Evolutionary conservation across 1,140 invertebrate species (phyloP).

Genomic region (Trichonephila clavipes): DNA sequence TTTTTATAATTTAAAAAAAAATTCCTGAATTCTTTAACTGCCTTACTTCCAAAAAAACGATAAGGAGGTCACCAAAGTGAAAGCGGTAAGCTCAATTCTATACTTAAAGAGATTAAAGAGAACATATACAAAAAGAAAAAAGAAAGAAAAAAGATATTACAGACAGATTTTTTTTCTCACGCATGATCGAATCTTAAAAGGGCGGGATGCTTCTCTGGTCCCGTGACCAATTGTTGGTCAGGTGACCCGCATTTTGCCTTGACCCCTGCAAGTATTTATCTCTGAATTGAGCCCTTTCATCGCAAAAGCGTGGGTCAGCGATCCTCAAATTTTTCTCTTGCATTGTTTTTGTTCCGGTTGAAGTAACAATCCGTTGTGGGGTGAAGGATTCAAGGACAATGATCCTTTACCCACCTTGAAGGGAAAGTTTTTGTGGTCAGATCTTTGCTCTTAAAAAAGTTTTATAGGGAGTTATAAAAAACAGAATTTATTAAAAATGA

Average conservation of each 20-base stretch:
- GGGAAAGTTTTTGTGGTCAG: too few relatives aligned
- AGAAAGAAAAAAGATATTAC: too few relatives aligned
- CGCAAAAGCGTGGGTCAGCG: not conserved
- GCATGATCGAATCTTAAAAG: not conserved
- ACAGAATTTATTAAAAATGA: too few relatives aligned
- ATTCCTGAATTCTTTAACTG: too few relatives aligned
- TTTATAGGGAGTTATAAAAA: too few relatives aligned
- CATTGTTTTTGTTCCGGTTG: constrained; percentile 21
- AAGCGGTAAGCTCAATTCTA: too few relatives aligned
- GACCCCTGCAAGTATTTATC: not conserved
- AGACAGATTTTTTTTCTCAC: not conserved
- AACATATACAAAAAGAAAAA: not conserved
- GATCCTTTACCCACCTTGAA: not conserved
- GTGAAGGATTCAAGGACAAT: not conserved
- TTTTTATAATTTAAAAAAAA: too few relatives aligned
- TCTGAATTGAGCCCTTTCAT: not conserved
- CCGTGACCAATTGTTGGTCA: constrained; percentile 23
- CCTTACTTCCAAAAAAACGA: too few relatives aligned
- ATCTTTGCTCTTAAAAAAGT: too few relatives aligned
- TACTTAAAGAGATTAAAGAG: too few relatives aligned
- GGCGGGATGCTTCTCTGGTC: not conserved
- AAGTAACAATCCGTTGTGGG: not conserved
- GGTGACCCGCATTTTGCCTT: not conserved
- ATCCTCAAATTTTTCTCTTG: not conserved
- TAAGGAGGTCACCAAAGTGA: too few relatives aligned